Conservation (phyloP, 2,888 invertebrate genomes). For the Leuctra nigra region DNA sequence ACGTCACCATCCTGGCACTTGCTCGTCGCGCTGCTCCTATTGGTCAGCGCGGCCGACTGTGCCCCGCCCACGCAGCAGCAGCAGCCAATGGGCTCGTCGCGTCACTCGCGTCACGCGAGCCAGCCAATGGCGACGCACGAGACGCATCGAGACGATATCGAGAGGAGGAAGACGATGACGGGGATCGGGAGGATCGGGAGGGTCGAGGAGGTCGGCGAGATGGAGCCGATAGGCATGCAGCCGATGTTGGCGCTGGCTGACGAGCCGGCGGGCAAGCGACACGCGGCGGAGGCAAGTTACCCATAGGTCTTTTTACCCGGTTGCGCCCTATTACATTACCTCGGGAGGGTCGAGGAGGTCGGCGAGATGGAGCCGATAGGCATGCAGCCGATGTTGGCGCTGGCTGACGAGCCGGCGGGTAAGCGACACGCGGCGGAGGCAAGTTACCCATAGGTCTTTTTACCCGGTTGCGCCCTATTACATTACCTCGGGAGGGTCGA, state of each 20-base stretch:
- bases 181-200: background rate
- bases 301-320: too few species aligned
- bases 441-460: too few species aligned
- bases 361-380: conserved; percentile 4
- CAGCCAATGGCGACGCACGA: background rate
- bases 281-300: background rate
- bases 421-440: background rate
- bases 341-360: background rate
- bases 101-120: background rate
- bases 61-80: conserved; percentile 14
- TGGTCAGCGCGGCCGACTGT: conserved; percentile 2
- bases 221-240: conserved; percentile 1
- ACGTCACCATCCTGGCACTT: conserved; percentile 2
- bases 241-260: too few species aligned
- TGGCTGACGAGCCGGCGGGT: background rate
- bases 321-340: too few species aligned
- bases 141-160: background rate
- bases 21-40: conserved; percentile 15
- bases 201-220: background rate
- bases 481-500: background rate
- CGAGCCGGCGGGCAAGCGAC: background rate
- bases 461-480: too few species aligned
- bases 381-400: background rate
- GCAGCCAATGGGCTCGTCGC: background rate
- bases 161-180: background rate